Evolutionary conservation across 2,888 invertebrate genomes (phyloP), one percentile per base, ranked within the genome.

Genomic region (Loripinus fragilis): DNA sequence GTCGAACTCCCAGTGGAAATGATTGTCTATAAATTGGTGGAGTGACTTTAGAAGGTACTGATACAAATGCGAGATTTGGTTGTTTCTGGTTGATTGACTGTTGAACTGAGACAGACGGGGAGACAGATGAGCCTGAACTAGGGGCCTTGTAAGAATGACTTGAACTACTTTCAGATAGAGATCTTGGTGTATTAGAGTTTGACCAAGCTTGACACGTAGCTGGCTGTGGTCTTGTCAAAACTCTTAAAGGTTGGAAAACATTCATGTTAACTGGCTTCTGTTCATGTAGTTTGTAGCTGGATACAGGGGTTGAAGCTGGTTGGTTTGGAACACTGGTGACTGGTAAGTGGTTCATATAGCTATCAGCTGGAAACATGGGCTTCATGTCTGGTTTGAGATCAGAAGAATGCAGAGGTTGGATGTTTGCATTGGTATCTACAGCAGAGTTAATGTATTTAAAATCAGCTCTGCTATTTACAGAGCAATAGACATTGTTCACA

Each of bases 131-230:
- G 38, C 12, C 38, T 55, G 23, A 10, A n/a, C n/a, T n/a, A 60
- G 60, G 2, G 2, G 60, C 2, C 28, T 33, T 60, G 2, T 60
- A 30, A 33, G 60, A 30, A 30, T 33, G 33, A 28, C 25, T 50
- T 0, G 33, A n/a, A n/a, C 15, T 8, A 45, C 72, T 45, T 8
- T 73, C 73, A 0, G 55, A 38, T 7, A 75, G 25, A 5, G 79
- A 79, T 25, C 75, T 72, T 7, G 79, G 79, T 12, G 79, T 79
- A 60, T 75, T 79, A 0, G 79, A 75, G 72, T 79, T 79, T 12
- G 79, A 79, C 72, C 75, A 72, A 12, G 52, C 73, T 35, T 69
- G 71, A 33, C 60, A 33, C 15, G 28, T 20, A 28, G 52, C 65
- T 72, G 35, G 42, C 50, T 50, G 79, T 42, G 25, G 75, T 72